Evolutionary conservation across 2,113 vertebrate species (phyloP).

Genomic region (Hirundichthys speculiger): DNA sequence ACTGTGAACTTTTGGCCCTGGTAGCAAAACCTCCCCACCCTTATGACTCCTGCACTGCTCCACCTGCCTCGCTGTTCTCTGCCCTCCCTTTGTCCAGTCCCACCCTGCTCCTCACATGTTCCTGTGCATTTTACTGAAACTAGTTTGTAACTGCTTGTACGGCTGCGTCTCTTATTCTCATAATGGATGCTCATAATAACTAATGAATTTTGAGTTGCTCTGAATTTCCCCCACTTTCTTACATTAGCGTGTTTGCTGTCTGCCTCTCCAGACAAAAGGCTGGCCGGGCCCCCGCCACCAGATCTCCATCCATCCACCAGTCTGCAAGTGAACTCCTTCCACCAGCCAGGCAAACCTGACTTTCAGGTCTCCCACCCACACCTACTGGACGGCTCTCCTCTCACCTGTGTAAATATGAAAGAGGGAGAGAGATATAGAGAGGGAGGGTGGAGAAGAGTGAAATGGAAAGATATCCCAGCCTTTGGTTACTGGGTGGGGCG

Average conservation of each 20-base stretch:
- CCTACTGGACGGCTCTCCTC: constrained; percentile 63
- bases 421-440: constrained; percentile 33
- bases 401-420: constrained; percentile 79
- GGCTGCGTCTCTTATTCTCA: not conserved
- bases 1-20: constrained; percentile 79
- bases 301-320: constrained; percentile 56
- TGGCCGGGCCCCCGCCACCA: constrained; percentile 47
- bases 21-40: constrained; percentile 69
- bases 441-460: constrained; percentile 54
- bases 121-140: not conserved
- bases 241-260: constrained; percentile 65
- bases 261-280: constrained; percentile 67
- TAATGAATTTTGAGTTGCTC: constrained; percentile 25
- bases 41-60: constrained; percentile 56
- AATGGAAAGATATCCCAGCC: constrained; percentile 68
- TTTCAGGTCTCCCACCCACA: constrained; percentile 79
- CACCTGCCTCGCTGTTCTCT: too few relatives aligned
- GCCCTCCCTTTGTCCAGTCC: not conserved
- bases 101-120: constrained; percentile 22
- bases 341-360: constrained; percentile 79
- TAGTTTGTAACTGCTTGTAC: not conserved
- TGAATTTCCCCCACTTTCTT: constrained; percentile 41
- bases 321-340: constrained; percentile 56
- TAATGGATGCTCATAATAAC: constrained; percentile 35
- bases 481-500: constrained; percentile 78